A percentile compares a stretch with the other conserved stretches of the same genome.
These are phyloP conservation scores for Dexiosoma caninum DNA, from an alignment of 2,888 invertebrate genomes.

Conservation along the genomic window DNA sequence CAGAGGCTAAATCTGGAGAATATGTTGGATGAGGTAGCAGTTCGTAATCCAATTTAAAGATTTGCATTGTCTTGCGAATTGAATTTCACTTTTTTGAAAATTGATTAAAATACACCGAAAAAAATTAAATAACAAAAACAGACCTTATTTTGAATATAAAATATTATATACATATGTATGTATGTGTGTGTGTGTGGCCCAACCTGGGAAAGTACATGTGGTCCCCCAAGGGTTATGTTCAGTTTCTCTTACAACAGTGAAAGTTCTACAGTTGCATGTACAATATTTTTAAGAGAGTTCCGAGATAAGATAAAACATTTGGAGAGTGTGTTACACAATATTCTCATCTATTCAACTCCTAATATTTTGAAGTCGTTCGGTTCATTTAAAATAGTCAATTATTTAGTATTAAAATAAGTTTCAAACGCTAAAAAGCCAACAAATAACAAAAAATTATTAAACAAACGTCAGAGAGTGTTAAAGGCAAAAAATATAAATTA, in stretches of 20 bases:
- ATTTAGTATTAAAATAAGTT: slow-evolving; percentile 35
- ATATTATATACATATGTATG: too few species aligned
- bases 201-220: background rate
- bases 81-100: too few species aligned
- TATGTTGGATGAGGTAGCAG: too few species aligned
- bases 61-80: too few species aligned
- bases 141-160: too few species aligned
- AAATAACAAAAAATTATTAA: background rate
- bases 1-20: too few species aligned
- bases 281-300: slow-evolving; percentile 17
- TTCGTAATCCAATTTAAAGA: too few species aligned
- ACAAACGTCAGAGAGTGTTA: background rate
- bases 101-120: too few species aligned
- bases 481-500: too few species aligned
- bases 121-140: too few species aligned
- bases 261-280: background rate
- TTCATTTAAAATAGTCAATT: slow-evolving; percentile 13
- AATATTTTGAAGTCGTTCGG: background rate
- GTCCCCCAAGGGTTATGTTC: background rate
- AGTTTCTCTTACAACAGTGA: background rate
- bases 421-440: slow-evolving; percentile 2
- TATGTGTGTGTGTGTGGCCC: too few species aligned
- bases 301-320: slow-evolving; percentile 42
- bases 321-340: background rate
- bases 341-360: background rate